Base-by-base conservation (phyloP, 2,797 vertebrate species). In the Streptopelia turtur region DNA sequence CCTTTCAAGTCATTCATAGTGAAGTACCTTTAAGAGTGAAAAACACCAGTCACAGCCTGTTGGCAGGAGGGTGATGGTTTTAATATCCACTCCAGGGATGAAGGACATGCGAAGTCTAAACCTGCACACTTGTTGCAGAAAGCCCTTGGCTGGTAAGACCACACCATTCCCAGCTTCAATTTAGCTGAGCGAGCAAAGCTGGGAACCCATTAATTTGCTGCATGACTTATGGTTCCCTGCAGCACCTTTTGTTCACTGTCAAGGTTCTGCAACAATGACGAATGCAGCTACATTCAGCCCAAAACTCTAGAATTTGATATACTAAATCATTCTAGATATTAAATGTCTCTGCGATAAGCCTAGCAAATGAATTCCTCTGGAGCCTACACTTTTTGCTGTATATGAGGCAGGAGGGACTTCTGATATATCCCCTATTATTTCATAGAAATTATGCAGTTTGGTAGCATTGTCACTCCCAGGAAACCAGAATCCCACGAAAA, bases 211-310 rank as follows among this genome's bases (percentile, higher is more conserved):
- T 97, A 95, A 97, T 96, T 93, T 76, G 14, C 90, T 21, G 21
- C 8, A 6, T 96, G 95, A 97, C 84, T 95, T 97, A 96, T 66
- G 52, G 86, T 80, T 94, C 96, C 96, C 95, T 92, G 79, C 87
- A 95, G 96, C 95, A 94, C 92, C 95, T 95, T 93, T 97, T 94
- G 95, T 93, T 96, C 90, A 71, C 89, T 90, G 92, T 93, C 95
- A 96, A 91, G 84, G 87, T 87, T 95, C 91, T 96, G 82, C 90
- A 95, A 93, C 90, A 89, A 81, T 96, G 95, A 97, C 84, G 53
- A 93, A 97, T 94, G 95, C 81, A 78, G 71, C 88, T 90, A 82
- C 93, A 66, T 68, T 95, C 88, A 87, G 83, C 75, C 78, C 78
- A 85, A 89, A 96, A 92, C 84, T 92, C 95, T 69, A 65, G 61